Evolutionary conservation across 2,888 invertebrate species (phyloP).

Genomic region (Onchidella celtica): DNA sequence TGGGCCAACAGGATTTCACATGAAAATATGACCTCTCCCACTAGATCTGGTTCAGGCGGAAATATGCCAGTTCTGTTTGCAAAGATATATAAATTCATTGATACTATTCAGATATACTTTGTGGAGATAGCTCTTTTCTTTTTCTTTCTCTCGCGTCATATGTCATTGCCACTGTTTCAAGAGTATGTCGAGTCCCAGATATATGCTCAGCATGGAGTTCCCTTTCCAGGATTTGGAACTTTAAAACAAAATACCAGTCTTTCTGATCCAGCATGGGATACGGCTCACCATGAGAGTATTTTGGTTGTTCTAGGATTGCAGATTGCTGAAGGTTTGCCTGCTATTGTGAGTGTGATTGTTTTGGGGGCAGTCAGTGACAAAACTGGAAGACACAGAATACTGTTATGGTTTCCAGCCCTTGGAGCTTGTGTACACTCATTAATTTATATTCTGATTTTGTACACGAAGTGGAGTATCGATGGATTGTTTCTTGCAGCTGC

Average conservation of each 20-base stretch:
- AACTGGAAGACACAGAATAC: slow-evolving; percentile 74
- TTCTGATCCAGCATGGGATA: slow-evolving; percentile 56
- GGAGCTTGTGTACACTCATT: slow-evolving; percentile 75
- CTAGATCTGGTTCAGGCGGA: too few species aligned
- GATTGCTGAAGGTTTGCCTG: slow-evolving; percentile 77
- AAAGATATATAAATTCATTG: slow-evolving; percentile 49
- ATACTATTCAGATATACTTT: slow-evolving; percentile 58
- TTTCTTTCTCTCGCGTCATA: slow-evolving; percentile 72
- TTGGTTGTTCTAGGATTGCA: slow-evolving; percentile 72
- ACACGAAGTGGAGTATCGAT: slow-evolving; percentile 74
- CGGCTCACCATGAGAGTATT: slow-evolving; percentile 71
- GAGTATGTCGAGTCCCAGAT: slow-evolving; percentile 70
- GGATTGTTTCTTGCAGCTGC: slow-evolving; percentile 76
- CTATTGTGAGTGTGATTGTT: slow-evolving; percentile 74
- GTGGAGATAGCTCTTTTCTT: slow-evolving; percentile 73
- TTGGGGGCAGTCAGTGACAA: slow-evolving; percentile 78
- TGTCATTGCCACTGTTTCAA: slow-evolving; percentile 74
- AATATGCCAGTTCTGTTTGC: slow-evolving; percentile 10
- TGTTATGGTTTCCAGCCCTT: slow-evolving; percentile 77
- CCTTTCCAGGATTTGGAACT: slow-evolving; percentile 50
- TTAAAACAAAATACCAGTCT: slow-evolving; percentile 45
- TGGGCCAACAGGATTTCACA: too few species aligned
- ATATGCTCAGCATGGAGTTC: slow-evolving; percentile 53
- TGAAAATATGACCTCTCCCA: slow-evolving; percentile 22
- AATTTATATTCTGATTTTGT: slow-evolving; percentile 71